Evolutionary conservation across 2,888 invertebrate genomes (phyloP).

Genomic region (Epicampocera succincta): DNA sequence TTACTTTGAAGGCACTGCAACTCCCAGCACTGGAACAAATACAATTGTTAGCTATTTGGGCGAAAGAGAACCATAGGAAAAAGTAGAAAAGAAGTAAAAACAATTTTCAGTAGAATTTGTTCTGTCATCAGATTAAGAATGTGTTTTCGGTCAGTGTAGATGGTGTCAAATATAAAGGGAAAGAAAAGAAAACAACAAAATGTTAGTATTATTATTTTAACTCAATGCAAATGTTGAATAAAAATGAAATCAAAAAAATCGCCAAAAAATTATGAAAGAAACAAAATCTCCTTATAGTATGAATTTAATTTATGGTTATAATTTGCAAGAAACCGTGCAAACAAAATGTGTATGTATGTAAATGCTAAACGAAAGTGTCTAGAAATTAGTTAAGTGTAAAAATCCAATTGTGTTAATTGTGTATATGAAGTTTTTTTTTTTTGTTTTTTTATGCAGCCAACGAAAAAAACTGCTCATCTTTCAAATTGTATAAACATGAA

Average conservation of each 20-base stretch:
- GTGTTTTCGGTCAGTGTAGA: slow-evolving; percentile 50
- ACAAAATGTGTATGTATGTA: background rate
- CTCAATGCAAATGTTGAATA: slow-evolving; percentile 30
- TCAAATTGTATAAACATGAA: slow-evolving; percentile 48
- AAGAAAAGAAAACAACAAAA: slow-evolving; percentile 34
- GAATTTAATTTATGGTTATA: background rate
- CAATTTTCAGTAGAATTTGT: slow-evolving; percentile 56
- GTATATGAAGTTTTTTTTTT: slow-evolving; percentile 14
- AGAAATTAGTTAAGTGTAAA: slow-evolving; percentile 30
- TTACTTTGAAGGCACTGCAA: background rate
- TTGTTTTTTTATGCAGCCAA: no score
- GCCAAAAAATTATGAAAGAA: slow-evolving; percentile 19
- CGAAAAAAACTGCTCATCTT: slow-evolving; percentile 10
- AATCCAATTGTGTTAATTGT: slow-evolving; percentile 37
- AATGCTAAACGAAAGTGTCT: slow-evolving; percentile 11
- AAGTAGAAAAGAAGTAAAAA: slow-evolving; percentile 26
- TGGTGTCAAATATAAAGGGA: background rate
- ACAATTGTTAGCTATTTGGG: background rate
- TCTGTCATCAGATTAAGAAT: slow-evolving; percentile 59
- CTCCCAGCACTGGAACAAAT: slow-evolving; percentile 1
- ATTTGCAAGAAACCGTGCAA: slow-evolving; percentile 30
- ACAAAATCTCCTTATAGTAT: background rate
- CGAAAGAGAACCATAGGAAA: slow-evolving; percentile 26
- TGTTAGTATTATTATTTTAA: slow-evolving; percentile 33
- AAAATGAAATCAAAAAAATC: slow-evolving; percentile 1